A percentile compares a stretch with the other conserved stretches of the same genome.
phyloP scores from a whole-genome alignment of 2,797 vertebrate species.

The Peromyscus attwateri region DNA sequence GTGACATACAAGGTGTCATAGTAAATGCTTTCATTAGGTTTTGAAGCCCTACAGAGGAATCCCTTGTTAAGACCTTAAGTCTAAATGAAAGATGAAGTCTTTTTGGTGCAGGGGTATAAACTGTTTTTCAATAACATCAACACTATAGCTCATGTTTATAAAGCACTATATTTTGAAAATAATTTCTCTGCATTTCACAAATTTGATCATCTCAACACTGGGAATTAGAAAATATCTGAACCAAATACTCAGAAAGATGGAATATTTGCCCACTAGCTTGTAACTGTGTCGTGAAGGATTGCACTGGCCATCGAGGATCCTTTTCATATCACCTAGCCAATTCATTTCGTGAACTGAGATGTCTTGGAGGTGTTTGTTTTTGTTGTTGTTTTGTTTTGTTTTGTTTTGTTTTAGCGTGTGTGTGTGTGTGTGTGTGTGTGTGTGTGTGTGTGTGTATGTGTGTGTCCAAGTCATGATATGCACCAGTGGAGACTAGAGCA shows the following conservation, averaged over 20 bases:
- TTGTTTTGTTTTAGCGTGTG: too few relatives aligned
- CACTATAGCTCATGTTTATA: neutral
- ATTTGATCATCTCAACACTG: neutral
- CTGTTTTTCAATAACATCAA: neutral
- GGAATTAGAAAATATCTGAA: neutral
- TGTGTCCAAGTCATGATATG: neutral
- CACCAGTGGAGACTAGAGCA: neutral
- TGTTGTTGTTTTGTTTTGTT: too few relatives aligned
- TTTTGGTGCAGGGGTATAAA: neutral
- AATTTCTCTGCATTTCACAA: slow-evolving; percentile 31
- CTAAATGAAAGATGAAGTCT: neutral
- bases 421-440: too few relatives aligned
- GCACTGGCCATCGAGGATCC: neutral
- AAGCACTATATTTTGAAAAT: neutral
- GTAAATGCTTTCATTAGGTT: neutral
- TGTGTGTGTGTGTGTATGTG: too few relatives aligned
- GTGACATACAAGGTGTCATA: neutral
- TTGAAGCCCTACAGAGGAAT: neutral
- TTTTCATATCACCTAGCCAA: neutral
- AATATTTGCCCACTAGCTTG: neutral
- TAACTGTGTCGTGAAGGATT: neutral
- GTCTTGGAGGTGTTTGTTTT: neutral
- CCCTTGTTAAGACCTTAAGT: neutral
- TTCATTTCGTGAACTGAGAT: slow-evolving; percentile 3
- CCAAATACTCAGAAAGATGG: neutral